Percentiles rank a stretch among this genome's conserved stretches.
phyloP scores from a whole-genome alignment of 2,888 invertebrate genomes.

The Odontothrips loti region DNA sequence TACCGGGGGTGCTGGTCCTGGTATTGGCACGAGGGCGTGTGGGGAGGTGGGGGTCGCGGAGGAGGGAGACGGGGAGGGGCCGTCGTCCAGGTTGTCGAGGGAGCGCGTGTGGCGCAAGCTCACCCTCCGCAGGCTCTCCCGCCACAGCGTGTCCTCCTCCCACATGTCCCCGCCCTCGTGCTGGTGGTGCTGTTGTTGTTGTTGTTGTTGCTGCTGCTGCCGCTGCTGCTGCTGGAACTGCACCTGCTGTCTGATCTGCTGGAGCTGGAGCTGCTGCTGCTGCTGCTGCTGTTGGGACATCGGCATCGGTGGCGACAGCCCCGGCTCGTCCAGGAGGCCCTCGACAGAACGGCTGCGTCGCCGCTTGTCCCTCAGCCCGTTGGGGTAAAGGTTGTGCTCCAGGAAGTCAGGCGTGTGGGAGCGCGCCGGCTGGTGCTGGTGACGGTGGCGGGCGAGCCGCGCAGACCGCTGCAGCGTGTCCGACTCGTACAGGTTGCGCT shows the following conservation, averaged over 20 bases:
- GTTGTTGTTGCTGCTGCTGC: neutral
- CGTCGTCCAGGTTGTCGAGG: conserved; percentile 71
- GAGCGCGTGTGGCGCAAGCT: conserved; percentile 78
- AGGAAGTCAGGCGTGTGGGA: conserved; percentile 45
- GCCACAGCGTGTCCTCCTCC: conserved; percentile 80
- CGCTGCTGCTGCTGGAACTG: neutral
- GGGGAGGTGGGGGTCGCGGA: conserved; percentile 25
- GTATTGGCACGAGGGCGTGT: neutral
- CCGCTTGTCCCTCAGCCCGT: conserved; percentile 45
- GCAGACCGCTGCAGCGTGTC: conserved; percentile 53
- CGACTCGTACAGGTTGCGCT: conserved; percentile 69
- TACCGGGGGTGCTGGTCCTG: neutral
- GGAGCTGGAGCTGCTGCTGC: neutral
- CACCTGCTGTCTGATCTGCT: neutral
- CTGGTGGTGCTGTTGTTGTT: neutral
- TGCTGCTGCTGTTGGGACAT: conserved; percentile 12
- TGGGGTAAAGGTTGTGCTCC: conserved; percentile 45
- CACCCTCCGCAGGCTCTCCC: conserved; percentile 71
- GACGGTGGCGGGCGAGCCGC: conserved; percentile 37
- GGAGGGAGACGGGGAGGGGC: conserved; percentile 38
- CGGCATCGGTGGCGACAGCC: conserved; percentile 30
- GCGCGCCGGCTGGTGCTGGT: conserved; percentile 35
- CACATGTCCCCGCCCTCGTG: conserved; percentile 54
- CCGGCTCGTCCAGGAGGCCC: conserved; percentile 54
- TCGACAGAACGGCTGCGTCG: conserved; percentile 56